A percentile compares a stretch with the other conserved stretches of the same genome.
Evolutionary conservation across 64 coral and sea anemone genomes (phyloP).

Genomic region (Dendronephthya gigantea): DNA sequence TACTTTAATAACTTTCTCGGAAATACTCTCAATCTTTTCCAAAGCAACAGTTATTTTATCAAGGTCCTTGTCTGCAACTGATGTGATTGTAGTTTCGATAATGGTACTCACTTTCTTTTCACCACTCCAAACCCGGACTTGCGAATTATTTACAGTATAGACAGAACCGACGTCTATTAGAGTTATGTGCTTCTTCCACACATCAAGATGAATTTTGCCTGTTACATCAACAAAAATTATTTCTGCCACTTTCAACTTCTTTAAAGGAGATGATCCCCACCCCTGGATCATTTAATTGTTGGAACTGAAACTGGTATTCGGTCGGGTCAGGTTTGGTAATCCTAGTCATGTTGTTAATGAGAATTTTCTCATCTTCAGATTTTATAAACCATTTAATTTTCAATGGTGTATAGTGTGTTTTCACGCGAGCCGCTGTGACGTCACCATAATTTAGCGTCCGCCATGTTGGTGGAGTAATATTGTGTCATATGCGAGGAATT

Average conservation of each 20-base stretch:
- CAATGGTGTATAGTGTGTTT: conserved; percentile 28
- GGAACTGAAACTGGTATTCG: neutral
- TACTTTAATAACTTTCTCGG: too few species aligned
- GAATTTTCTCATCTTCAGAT: neutral
- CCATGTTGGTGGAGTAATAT: conserved; percentile 34
- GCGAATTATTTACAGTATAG: neutral
- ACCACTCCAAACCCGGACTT: too few species aligned
- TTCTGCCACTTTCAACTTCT: conserved; percentile 3
- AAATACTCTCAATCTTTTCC: neutral
- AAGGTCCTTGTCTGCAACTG: too few species aligned
- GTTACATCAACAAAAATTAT: neutral
- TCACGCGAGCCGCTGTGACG: conserved; percentile 24
- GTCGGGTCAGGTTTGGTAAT: neutral
- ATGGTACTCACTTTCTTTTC: too few species aligned
- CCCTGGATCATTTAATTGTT: neutral
- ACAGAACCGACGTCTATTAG: neutral
- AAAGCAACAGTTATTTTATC: too few species aligned
- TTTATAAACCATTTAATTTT: conserved; percentile 36
- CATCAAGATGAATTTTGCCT: neutral
- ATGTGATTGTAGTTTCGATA: too few species aligned
- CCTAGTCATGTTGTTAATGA: conserved; percentile 22
- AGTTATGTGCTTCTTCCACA: conserved; percentile 18
- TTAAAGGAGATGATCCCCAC: neutral
- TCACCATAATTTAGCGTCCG: neutral
- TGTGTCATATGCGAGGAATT: neutral